phyloP scores from a whole-genome alignment of 2,113 vertebrate genomes.

The Anarrhichthys ocellatus region DNA sequence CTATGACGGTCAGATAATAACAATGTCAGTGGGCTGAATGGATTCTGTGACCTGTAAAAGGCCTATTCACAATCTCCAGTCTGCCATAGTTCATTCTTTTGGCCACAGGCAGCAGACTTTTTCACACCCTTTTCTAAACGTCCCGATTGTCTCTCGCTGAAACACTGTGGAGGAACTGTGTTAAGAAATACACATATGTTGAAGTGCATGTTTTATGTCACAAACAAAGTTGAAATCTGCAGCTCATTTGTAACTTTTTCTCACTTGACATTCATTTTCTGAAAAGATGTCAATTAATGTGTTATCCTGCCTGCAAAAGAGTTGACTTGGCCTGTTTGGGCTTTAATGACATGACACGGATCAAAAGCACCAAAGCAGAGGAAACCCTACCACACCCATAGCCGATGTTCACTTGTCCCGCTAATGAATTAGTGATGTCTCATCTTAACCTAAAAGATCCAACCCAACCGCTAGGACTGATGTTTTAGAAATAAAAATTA shows the following conservation, averaged over 20 bases:
- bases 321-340: slow-evolving; percentile 65
- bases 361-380: slow-evolving; percentile 71
- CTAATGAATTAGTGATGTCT: slow-evolving; percentile 16
- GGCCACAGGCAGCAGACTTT: slow-evolving; percentile 91
- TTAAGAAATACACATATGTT: slow-evolving; percentile 85
- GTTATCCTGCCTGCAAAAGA: slow-evolving; percentile 49
- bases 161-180: slow-evolving; percentile 85
- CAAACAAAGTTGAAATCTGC: slow-evolving; percentile 72
- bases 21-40: slow-evolving; percentile 93
- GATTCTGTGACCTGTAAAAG: slow-evolving; percentile 98
- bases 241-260: slow-evolving; percentile 63
- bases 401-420: slow-evolving; percentile 38
- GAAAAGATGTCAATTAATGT: slow-evolving; percentile 59
- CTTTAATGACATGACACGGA: slow-evolving; percentile 79
- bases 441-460: not conserved
- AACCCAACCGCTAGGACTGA: not conserved
- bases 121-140: slow-evolving; percentile 92
- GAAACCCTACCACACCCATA: slow-evolving; percentile 56
- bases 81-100: slow-evolving; percentile 91
- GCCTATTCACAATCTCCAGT: slow-evolving; percentile 93
- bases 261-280: slow-evolving; percentile 52
- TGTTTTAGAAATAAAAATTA: not conserved
- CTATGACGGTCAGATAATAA: slow-evolving; percentile 95
- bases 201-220: slow-evolving; percentile 76
- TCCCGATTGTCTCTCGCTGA: slow-evolving; percentile 88